Percentiles rank a stretch among this genome's conserved stretches.
phyloP scores from a whole-genome alignment of 92 coral and sea anemone species.

The Parazoanthus swiftii region DNA sequence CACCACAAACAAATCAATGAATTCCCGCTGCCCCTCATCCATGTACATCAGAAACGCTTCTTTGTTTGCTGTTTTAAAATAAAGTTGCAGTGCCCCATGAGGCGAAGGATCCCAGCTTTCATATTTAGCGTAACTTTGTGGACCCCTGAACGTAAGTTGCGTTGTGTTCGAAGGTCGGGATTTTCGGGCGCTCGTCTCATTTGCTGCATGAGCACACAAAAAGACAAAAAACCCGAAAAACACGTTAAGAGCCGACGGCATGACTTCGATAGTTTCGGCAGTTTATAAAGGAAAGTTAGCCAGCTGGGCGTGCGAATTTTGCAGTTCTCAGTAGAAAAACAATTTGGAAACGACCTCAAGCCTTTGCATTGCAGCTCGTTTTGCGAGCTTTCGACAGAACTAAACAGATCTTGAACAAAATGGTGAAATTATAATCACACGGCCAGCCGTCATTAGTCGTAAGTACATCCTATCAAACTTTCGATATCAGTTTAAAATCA shows the following conservation, averaged over 20 bases:
- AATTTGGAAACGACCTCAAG: not conserved
- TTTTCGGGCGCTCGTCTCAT: conserved; percentile 13
- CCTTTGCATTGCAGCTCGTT: not conserved
- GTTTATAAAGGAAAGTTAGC: not conserved
- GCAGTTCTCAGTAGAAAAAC: not conserved
- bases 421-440: not conserved
- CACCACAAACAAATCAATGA: conserved; percentile 37
- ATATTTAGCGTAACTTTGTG: conserved; percentile 16
- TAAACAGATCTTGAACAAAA: conserved; percentile 22
- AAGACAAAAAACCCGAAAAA: not conserved
- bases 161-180: not conserved
- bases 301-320: not conserved
- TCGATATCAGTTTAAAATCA: conserved; percentile 24
- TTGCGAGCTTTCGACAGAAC: conserved; percentile 22
- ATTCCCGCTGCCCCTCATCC: conserved; percentile 46
- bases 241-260: conserved; percentile 7
- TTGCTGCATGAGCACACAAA: not conserved
- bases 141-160: conserved; percentile 8
- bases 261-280: not conserved
- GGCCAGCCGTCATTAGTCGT: conserved; percentile 13
- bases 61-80: conserved; percentile 30
- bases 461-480: conserved; percentile 33
- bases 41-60: conserved; percentile 35
- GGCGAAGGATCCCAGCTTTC: conserved; percentile 22
- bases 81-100: not conserved